phyloP scores from a whole-genome alignment of 2,888 invertebrate genomes.

The Mythimna vitellina region DNA sequence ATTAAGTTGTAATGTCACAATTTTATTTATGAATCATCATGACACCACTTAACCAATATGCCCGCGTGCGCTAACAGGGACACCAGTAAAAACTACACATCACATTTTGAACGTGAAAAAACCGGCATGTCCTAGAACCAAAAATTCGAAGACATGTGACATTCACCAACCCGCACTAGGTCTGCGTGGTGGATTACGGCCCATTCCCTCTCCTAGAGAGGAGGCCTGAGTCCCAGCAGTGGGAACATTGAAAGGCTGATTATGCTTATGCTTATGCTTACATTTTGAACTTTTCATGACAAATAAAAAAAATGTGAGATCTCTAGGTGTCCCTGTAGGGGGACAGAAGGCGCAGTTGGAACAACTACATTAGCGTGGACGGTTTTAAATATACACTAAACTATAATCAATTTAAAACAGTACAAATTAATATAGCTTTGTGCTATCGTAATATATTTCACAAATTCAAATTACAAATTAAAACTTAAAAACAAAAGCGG shows the following conservation, averaged over 20 bases:
- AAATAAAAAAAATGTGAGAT: too few relatives aligned
- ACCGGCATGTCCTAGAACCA: too few relatives aligned
- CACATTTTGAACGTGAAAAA: background rate
- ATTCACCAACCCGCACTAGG: too few relatives aligned
- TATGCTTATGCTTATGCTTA: too few relatives aligned
- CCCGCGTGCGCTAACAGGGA: background rate
- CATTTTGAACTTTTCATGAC: too few relatives aligned
- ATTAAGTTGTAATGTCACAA: constrained; percentile 15
- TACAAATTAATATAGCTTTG: constrained; percentile 22
- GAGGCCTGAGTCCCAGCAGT: too few relatives aligned
- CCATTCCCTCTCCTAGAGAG: too few relatives aligned
- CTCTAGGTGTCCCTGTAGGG: too few relatives aligned
- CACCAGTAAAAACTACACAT: background rate
- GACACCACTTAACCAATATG: background rate
- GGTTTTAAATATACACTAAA: background rate
- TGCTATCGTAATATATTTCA: background rate
- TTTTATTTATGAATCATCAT: background rate
- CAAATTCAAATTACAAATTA: too few relatives aligned
- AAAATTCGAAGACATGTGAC: too few relatives aligned
- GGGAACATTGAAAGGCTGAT: too few relatives aligned
- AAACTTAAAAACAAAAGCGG: background rate
- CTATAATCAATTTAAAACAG: constrained; percentile 26
- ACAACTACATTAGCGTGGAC: background rate
- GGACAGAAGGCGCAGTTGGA: background rate
- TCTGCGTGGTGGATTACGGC: too few relatives aligned